Evolutionary conservation across 2,113 vertebrate species (phyloP).

Genomic region (Stegastes partitus): DNA sequence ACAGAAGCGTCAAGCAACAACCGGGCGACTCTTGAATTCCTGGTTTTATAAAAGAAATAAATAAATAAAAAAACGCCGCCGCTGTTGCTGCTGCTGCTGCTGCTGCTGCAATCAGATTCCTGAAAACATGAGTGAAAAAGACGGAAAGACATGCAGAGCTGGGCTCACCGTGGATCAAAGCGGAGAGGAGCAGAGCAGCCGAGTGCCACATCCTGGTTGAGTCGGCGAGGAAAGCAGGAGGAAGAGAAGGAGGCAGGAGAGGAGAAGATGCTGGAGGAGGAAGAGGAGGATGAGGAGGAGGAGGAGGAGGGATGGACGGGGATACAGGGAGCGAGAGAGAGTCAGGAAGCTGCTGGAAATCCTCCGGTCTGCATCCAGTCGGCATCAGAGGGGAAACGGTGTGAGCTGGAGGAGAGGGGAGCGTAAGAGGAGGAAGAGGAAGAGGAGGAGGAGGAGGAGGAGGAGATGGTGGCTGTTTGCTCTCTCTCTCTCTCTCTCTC

Average conservation of each 20-base stretch:
- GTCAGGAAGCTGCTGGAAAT: constrained; percentile 71
- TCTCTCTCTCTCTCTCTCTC: constrained; percentile 36
- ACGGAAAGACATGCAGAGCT: constrained; percentile 33
- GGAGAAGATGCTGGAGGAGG: constrained; percentile 57
- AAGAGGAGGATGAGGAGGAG: constrained; percentile 34
- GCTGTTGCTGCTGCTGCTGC: too few relatives aligned
- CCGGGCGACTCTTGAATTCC: background rate
- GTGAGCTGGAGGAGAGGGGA: constrained; percentile 54
- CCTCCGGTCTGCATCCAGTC: constrained; percentile 75
- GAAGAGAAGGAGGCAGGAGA: constrained; percentile 53
- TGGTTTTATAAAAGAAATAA: constrained; percentile 5
- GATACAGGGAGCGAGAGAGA: constrained; percentile 29
- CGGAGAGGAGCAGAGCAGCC: constrained; percentile 81
- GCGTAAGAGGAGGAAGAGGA: constrained; percentile 38
- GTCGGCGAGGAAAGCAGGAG: constrained; percentile 37
- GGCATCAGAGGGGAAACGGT: constrained; percentile 70
- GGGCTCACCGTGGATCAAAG: constrained; percentile 85
- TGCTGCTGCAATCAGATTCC: constrained; percentile 47
- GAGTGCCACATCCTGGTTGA: constrained; percentile 85
- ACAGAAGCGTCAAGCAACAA: background rate
- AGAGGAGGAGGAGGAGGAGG: constrained; percentile 43
- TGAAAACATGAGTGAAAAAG: constrained; percentile 21
- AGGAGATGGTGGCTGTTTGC: constrained; percentile 51
- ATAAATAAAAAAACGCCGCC: too few relatives aligned
- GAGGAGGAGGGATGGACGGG: constrained; percentile 13